These are phyloP conservation scores for Drosophila takahashii DNA, from an alignment of 1,140 invertebrate species.

Conservation along the genomic window DNA sequence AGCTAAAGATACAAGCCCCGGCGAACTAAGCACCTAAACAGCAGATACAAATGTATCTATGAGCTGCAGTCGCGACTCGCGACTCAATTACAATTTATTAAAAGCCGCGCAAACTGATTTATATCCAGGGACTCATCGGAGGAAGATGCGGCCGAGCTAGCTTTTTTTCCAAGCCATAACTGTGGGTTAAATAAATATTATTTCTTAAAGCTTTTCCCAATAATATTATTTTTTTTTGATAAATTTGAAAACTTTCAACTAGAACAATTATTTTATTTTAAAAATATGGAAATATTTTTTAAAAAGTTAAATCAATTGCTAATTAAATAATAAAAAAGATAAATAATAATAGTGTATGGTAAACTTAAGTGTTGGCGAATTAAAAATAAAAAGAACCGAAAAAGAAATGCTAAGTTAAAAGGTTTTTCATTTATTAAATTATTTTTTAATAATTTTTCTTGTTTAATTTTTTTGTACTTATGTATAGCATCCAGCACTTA, in stretches of 20 bases:
- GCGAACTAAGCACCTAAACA: conserved; percentile 37
- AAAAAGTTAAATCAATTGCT: too few species aligned
- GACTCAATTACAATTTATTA: conserved; percentile 83
- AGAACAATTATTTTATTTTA: too few species aligned
- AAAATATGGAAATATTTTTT: too few species aligned
- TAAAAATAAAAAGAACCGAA: too few species aligned
- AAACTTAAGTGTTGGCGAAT: too few species aligned
- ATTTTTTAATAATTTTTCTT: too few species aligned
- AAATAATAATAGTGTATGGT: too few species aligned
- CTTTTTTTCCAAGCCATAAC: conserved; percentile 15
- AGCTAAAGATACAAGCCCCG: conserved; percentile 32
- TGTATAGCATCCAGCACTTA: not conserved
- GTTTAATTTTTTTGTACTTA: not conserved
- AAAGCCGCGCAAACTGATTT: conserved; percentile 80
- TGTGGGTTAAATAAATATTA: conserved; percentile 4
- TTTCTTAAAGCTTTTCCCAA: too few species aligned
- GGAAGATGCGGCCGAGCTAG: conserved; percentile 36
- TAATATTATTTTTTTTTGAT: too few species aligned
- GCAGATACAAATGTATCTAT: conserved; percentile 79
- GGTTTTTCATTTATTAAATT: not conserved
- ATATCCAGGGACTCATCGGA: conserved; percentile 57
- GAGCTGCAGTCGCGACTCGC: conserved; percentile 73
- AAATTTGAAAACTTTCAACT: too few species aligned
- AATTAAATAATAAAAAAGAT: too few species aligned
- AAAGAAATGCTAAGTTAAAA: too few species aligned